A percentile compares a stretch with the other conserved stretches of the same genome.
Evolutionary conservation across 2,797 vertebrate genomes (phyloP).

Genomic region (Muraenolepis orangiensis): DNA sequence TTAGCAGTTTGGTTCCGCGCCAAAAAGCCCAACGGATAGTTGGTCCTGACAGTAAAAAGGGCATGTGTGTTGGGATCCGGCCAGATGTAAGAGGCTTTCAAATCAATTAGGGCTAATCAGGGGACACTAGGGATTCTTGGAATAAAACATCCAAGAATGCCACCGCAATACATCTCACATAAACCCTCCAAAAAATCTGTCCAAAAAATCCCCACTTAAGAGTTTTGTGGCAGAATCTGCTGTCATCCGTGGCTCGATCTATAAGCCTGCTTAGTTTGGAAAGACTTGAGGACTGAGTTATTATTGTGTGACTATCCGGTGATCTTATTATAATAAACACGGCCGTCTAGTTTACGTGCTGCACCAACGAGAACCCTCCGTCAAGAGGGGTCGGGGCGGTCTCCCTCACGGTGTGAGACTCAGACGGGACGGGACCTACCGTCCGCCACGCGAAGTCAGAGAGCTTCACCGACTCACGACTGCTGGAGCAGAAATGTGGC

Average conservation of each 20-base stretch:
- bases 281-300: background rate
- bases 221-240: background rate
- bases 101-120: background rate
- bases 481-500: too few species aligned
- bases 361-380: background rate
- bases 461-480: too few species aligned
- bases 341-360: background rate
- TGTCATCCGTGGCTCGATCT: background rate
- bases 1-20: background rate
- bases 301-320: background rate
- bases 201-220: background rate
- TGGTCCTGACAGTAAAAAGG: background rate
- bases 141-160: too few species aligned
- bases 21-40: background rate
- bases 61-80: background rate
- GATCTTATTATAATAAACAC: slow-evolving; percentile 3
- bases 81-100: background rate
- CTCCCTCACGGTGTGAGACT: too few species aligned
- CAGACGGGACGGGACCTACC: too few species aligned
- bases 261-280: background rate
- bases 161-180: background rate
- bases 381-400: background rate
- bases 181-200: background rate
- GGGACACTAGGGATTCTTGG: background rate
- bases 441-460: too few species aligned